Evolutionary conservation across 2,797 vertebrate species (phyloP).

Genomic region (Ctenopoma kingsleyae): DNA sequence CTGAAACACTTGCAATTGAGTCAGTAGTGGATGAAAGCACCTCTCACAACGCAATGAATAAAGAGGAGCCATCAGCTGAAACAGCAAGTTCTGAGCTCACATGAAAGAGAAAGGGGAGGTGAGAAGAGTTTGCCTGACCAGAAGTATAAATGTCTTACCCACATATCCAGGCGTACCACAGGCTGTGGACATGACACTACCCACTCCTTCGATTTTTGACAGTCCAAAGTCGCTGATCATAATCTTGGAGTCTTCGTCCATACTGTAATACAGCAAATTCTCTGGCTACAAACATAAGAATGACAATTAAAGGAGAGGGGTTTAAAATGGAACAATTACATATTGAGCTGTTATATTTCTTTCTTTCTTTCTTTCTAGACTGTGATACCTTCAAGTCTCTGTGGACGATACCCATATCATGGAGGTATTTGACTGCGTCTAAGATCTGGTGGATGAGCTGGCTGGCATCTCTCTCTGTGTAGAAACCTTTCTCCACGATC

Average conservation of each 20-base stretch:
- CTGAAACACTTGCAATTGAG: slow-evolving; percentile 69
- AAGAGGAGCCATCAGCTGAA: slow-evolving; percentile 54
- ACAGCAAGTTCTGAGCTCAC: slow-evolving; percentile 36
- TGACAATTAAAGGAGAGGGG: background rate
- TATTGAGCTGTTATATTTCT: background rate
- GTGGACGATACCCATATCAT: slow-evolving; percentile 95
- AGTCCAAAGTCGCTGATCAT: slow-evolving; percentile 99
- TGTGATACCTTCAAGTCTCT: slow-evolving; percentile 92
- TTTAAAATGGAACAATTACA: background rate
- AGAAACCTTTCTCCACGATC: slow-evolving; percentile 98
- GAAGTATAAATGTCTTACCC: slow-evolving; percentile 81
- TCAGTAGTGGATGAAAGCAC: slow-evolving; percentile 68
- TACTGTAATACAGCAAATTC: slow-evolving; percentile 96
- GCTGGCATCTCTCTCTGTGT: slow-evolving; percentile 96
- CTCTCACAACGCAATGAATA: slow-evolving; percentile 58
- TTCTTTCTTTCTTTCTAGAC: slow-evolving; percentile 1
- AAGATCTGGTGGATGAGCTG: slow-evolving; percentile 96
- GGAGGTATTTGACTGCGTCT: slow-evolving; percentile 96
- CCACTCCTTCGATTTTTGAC: slow-evolving; percentile 94
- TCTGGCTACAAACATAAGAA: slow-evolving; percentile 87
- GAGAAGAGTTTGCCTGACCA: slow-evolving; percentile 21
- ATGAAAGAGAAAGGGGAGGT: slow-evolving; percentile 30
- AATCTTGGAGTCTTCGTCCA: slow-evolving; percentile 98
- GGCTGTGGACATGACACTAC: slow-evolving; percentile 95
- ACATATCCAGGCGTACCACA: slow-evolving; percentile 98